phyloP scores from a whole-genome alignment of 2,797 vertebrate genomes.

The Ctenopoma multispine region DNA sequence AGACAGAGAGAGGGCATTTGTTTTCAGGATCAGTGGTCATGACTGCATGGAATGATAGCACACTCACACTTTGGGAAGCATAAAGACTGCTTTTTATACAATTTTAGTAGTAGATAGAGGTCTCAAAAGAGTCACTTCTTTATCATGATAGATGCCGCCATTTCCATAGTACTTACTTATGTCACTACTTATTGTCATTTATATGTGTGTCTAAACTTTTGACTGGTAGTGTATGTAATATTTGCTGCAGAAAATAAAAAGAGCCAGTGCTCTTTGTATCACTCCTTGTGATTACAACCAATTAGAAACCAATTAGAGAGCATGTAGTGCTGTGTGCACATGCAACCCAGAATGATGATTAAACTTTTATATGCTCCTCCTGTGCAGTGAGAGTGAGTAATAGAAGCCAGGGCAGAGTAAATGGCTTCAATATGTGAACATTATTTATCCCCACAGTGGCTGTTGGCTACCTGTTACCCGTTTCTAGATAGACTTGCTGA shows the following conservation, averaged over 20 bases:
- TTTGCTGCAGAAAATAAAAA: neutral
- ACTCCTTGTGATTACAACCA: constrained; percentile 46
- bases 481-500: constrained; percentile 69
- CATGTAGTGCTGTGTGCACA: constrained; percentile 52
- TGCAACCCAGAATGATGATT: constrained; percentile 65
- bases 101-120: neutral
- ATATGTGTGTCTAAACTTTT: too few relatives aligned
- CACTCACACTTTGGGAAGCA: constrained; percentile 8
- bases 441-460: constrained; percentile 72
- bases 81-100: constrained; percentile 3
- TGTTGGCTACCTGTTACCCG: constrained; percentile 76
- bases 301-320: constrained; percentile 67
- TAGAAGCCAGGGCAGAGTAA: constrained; percentile 62
- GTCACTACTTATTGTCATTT: too few relatives aligned
- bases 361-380: constrained; percentile 71
- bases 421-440: constrained; percentile 76
- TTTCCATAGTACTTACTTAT: constrained; percentile 6
- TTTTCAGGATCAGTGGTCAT: constrained; percentile 33
- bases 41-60: neutral
- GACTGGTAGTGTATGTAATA: too few relatives aligned
- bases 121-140: neutral
- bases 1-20: neutral
- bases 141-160: neutral
- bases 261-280: neutral
- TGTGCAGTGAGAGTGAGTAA: constrained; percentile 71